Evolutionary conservation across 1,140 invertebrate species (phyloP).

Genomic region (Drosophila insularis): DNA sequence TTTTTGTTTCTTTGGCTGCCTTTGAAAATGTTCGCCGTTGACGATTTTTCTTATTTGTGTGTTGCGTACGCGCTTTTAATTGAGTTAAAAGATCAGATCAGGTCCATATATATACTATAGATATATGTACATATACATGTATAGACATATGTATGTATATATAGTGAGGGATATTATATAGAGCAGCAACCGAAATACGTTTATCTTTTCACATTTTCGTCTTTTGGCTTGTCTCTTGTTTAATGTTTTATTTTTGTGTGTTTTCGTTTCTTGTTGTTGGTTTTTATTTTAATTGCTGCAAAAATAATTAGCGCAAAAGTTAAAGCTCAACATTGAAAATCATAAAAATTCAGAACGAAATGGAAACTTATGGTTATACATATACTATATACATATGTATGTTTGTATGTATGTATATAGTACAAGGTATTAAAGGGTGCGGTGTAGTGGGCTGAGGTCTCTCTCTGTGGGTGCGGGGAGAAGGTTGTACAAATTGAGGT

Average conservation of each 20-base stretch:
- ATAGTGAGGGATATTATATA: slow-evolving; percentile 37
- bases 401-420: no score
- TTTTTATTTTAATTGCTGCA: slow-evolving; percentile 63
- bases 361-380: not conserved
- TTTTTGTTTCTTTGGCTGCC: slow-evolving; percentile 37
- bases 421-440: not conserved
- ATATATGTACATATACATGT: not conserved
- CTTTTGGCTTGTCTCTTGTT: slow-evolving; percentile 24
- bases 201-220: not conserved
- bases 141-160: not conserved
- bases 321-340: slow-evolving; percentile 64
- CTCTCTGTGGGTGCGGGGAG: not conserved
- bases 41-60: slow-evolving; percentile 38
- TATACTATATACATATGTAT: not conserved
- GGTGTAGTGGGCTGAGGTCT: not conserved
- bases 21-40: slow-evolving; percentile 48
- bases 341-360: slow-evolving; percentile 59
- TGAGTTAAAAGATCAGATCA: slow-evolving; percentile 76
- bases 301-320: slow-evolving; percentile 77
- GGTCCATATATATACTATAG: slow-evolving; percentile 46
- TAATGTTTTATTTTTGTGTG: slow-evolving; percentile 19
- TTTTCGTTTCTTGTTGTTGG: slow-evolving; percentile 21
- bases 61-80: slow-evolving; percentile 76
- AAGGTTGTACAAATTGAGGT: no score
- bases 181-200: slow-evolving; percentile 4